These are phyloP conservation scores for Cryptotermes secundus DNA, from an alignment of 1,140 invertebrate genomes.

Conservation along the genomic window DNA sequence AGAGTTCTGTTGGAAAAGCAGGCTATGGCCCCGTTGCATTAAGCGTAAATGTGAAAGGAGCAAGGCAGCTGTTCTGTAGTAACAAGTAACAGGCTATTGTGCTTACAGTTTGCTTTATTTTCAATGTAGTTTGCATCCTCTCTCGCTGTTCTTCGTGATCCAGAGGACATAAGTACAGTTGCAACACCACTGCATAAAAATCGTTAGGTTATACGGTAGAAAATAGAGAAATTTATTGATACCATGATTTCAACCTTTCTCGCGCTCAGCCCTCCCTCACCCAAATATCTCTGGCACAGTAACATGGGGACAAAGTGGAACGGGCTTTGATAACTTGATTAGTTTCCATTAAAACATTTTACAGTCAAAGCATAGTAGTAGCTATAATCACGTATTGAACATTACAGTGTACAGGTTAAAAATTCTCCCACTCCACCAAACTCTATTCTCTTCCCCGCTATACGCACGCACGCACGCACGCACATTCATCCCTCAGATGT, in stretches of 20 bases:
- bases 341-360: conserved; percentile 15
- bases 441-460: too few species aligned
- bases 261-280: background rate
- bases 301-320: background rate
- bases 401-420: background rate
- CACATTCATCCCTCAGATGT: background rate
- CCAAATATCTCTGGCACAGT: background rate
- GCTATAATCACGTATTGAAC: background rate
- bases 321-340: conserved; percentile 16
- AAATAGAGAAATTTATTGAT: background rate
- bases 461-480: background rate
- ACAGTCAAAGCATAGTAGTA: background rate
- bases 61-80: too few species aligned
- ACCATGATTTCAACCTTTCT: conserved; percentile 5
- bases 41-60: too few species aligned
- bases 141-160: background rate
- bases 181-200: background rate
- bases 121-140: background rate
- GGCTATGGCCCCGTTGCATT: too few species aligned
- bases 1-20: too few species aligned
- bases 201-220: background rate
- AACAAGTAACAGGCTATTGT: too few species aligned
- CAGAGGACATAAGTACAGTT: background rate
- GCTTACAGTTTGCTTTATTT: background rate
- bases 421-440: background rate